Percentiles rank a stretch among this genome's conserved stretches.
These are phyloP conservation scores for Papilio xuthus DNA, from an alignment of 1,140 invertebrate species.

Conservation along the genomic window DNA sequence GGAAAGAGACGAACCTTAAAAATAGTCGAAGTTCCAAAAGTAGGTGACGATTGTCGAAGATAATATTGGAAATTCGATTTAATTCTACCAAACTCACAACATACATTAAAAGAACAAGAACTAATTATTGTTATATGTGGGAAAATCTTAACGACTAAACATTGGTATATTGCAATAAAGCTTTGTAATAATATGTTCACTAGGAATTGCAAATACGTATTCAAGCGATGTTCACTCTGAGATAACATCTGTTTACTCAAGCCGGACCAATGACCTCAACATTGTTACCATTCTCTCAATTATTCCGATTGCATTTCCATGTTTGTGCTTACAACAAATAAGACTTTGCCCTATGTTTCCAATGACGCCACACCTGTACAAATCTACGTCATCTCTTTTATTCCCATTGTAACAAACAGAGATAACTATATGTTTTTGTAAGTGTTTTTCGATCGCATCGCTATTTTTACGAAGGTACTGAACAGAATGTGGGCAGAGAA, in stretches of 20 bases:
- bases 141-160: conserved; percentile 50
- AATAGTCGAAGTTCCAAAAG: too few species aligned
- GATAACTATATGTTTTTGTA: background rate
- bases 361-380: background rate
- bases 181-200: conserved; percentile 48
- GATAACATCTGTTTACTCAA: conserved; percentile 31
- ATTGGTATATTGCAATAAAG: conserved; percentile 51
- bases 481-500: conserved; percentile 46
- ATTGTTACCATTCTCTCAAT: conserved; percentile 43
- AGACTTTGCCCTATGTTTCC: too few species aligned
- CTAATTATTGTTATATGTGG: conserved; percentile 60
- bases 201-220: conserved; percentile 37
- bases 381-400: background rate
- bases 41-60: too few species aligned
- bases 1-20: too few species aligned
- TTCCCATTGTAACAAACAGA: background rate
- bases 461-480: conserved; percentile 44
- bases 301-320: conserved; percentile 59
- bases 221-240: conserved; percentile 14
- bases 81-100: too few species aligned
- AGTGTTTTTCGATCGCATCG: conserved; percentile 14
- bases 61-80: too few species aligned
- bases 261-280: conserved; percentile 27
- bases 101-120: too few species aligned
- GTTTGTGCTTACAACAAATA: conserved; percentile 49